Evolutionary conservation across 2,113 vertebrate genomes (phyloP), one percentile per base, ranked within the genome.

Genomic region (Ictalurus punctatus): DNA sequence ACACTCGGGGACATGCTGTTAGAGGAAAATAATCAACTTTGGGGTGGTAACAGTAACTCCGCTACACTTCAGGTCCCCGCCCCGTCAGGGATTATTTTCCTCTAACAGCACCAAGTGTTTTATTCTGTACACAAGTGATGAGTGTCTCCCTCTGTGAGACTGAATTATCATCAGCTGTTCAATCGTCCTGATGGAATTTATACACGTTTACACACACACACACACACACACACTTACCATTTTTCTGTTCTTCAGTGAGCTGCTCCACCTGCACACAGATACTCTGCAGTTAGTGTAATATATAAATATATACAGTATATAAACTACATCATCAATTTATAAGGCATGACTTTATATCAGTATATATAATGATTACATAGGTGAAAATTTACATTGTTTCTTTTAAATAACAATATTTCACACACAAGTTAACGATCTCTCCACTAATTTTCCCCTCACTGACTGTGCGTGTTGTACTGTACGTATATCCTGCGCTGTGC

Each of bases 241-340:
- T 95, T 92, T 95, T 96, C 92, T 96, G 94, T 91, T 95, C 95
- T 6, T 96, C 95, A 63, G 95, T 96, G 90, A 96, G 94, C 92
- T 96, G 95, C 91, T 96, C 95, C 34, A 74, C 71, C n/a, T 34
- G 14, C 69, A 71, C 71, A 74, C 71, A 71, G 30, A 71, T 2
- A 34, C 67, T 17, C 16, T 34, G n/a, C 7, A 5, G 16, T 71
- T 71, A 71, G 67, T 71, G 30, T 71, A 17, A 34, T 17, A 71
- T 71, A 34, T 16, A 34, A 71, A 34, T 34, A 71, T 8, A 71
- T 6, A 16, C n/a, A 71, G n/a, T 16, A 34, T 71, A 71, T 34
- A 71, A 17, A 71, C 27, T n/a, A 12, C 65, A n/a, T 65, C 12
- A 69, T 65, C 63, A n/a, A 2, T 63, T 8, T 17, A n/a, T n/a